Conservation (phyloP, 2,797 vertebrate species). For the Dipus sagitta region DNA sequence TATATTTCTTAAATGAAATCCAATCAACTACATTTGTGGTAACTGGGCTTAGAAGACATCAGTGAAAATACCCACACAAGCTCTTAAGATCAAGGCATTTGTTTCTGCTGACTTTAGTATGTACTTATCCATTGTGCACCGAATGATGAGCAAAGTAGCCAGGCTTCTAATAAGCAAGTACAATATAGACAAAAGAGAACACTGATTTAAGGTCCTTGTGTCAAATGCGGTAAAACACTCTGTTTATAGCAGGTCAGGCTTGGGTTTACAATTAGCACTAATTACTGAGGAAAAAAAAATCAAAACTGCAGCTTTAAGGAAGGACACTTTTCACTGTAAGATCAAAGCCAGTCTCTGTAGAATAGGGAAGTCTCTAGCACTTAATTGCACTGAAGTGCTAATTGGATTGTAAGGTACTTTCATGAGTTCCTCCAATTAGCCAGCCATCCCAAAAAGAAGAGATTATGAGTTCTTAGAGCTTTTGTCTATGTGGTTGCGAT, state of each 20-base stretch:
- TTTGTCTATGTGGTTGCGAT: constrained; percentile 82
- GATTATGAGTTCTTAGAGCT: constrained; percentile 88
- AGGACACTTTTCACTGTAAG: constrained; percentile 89
- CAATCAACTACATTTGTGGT: constrained; percentile 77
- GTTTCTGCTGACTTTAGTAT: constrained; percentile 82
- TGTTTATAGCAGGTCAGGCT: constrained; percentile 88
- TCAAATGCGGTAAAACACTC: constrained; percentile 88
- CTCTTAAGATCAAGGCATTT: constrained; percentile 83
- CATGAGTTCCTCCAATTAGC: constrained; percentile 90
- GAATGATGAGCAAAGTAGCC: constrained; percentile 86
- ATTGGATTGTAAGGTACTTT: constrained; percentile 92
- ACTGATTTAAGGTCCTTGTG: constrained; percentile 88
- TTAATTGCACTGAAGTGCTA: constrained; percentile 92
- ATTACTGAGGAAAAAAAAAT: constrained; percentile 89
- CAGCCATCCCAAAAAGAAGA: constrained; percentile 88
- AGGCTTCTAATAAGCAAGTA: constrained; percentile 86
- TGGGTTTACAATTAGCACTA: constrained; percentile 90
- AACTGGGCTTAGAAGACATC: constrained; percentile 79
- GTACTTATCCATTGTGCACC: constrained; percentile 84
- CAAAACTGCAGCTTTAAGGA: constrained; percentile 89
- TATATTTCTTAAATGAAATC: constrained; percentile 80
- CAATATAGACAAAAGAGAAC: constrained; percentile 88
- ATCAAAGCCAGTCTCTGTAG: constrained; percentile 90
- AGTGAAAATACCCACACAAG: constrained; percentile 75
- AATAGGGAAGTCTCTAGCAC: constrained; percentile 88